Percentiles rank a stretch among this genome's conserved stretches.
Conservation (phyloP, 2,113 vertebrate species). For the Rhinolophus ferrumequinum region DNA sequence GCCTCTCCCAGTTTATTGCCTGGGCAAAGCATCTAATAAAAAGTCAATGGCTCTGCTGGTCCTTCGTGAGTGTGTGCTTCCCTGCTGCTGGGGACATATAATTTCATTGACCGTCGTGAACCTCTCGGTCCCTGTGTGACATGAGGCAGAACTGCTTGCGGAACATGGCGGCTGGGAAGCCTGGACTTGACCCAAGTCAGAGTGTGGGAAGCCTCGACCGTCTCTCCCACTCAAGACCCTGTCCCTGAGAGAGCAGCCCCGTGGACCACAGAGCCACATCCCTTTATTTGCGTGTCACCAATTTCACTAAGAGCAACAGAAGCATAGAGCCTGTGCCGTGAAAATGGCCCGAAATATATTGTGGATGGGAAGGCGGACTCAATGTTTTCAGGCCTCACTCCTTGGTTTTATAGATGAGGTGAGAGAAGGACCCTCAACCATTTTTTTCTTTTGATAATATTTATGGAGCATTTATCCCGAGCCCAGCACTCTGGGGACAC, state of each 20-base stretch:
- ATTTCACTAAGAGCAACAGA: background rate
- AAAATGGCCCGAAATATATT: background rate
- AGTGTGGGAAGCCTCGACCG: background rate
- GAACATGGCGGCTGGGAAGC: background rate
- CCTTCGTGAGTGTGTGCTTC: background rate
- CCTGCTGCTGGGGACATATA: background rate
- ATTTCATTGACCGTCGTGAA: slow-evolving; percentile 50
- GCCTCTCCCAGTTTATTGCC: slow-evolving; percentile 7
- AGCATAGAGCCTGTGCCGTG: background rate
- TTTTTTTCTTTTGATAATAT: background rate
- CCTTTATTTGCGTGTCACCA: background rate
- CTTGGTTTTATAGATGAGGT: background rate
- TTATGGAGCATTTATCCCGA: background rate
- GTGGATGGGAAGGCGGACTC: background rate
- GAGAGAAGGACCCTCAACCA: background rate
- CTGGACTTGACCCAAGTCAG: background rate
- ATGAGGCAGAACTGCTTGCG: background rate
- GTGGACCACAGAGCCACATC: background rate
- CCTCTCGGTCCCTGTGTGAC: background rate
- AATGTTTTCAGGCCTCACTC: background rate
- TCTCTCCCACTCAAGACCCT: background rate
- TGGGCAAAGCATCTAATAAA: slow-evolving; percentile 36
- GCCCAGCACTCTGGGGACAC: background rate
- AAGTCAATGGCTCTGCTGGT: slow-evolving; percentile 36
- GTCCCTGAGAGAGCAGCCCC: background rate